Conservation (phyloP, 2,797 vertebrate genomes). For the Rhadinocentrus ornatus region DNA sequence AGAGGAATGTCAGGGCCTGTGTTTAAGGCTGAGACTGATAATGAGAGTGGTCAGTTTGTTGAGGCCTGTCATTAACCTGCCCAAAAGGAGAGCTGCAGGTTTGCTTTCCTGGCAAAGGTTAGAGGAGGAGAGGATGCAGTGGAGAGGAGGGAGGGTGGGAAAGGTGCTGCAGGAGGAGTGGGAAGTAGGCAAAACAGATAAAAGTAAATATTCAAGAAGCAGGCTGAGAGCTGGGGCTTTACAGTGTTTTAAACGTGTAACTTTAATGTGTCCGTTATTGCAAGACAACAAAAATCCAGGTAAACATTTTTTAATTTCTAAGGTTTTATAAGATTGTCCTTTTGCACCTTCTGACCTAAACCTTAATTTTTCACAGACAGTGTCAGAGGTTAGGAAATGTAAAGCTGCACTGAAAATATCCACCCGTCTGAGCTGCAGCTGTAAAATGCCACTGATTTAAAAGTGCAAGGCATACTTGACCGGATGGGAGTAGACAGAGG, state of each 20-base stretch:
- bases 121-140: conserved; percentile 34
- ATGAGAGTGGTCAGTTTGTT: conserved; percentile 78
- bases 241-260: conserved; percentile 22
- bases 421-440: conserved; percentile 13
- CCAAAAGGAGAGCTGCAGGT: conserved; percentile 43
- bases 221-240: conserved; percentile 4
- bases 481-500: conserved; percentile 44
- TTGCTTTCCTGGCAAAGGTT: conserved; percentile 28
- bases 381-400: conserved; percentile 49
- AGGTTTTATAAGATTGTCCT: conserved; percentile 8
- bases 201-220: not conserved
- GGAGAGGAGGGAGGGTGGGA: conserved; percentile 29
- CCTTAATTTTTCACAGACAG: not conserved
- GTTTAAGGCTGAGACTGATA: conserved; percentile 78
- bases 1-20: conserved; percentile 79
- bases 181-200: conserved; percentile 45
- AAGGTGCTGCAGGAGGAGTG: conserved; percentile 56
- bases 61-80: conserved; percentile 82
- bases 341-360: conserved; percentile 21
- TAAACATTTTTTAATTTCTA: not conserved
- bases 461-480: conserved; percentile 30
- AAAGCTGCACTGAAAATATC: not conserved
- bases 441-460: conserved; percentile 38
- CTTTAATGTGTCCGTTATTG: not conserved
- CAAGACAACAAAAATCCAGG: not conserved